These are phyloP conservation scores for Apomyelois bistriatella DNA, from an alignment of 2,888 invertebrate species.

Conservation along the genomic window DNA sequence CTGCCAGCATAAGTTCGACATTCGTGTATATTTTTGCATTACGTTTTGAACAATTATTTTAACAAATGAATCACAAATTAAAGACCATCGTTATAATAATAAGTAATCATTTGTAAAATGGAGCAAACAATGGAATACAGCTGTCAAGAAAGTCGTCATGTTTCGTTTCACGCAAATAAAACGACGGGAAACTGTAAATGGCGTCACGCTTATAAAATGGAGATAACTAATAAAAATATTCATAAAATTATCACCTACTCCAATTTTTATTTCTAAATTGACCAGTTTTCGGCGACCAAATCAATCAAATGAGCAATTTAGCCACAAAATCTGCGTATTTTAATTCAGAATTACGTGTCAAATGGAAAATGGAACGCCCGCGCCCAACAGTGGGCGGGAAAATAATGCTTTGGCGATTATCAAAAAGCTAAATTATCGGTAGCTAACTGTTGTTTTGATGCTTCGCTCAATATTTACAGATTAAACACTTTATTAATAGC, in stretches of 20 bases:
- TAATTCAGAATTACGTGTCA: background rate
- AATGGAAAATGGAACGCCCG: background rate
- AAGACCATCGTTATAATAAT: background rate
- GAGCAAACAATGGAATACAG: background rate
- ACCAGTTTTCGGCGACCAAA: background rate
- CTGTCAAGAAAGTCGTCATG: too few species aligned
- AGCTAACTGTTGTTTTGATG: constrained; percentile 5
- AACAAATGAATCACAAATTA: too few species aligned
- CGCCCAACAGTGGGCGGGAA: background rate
- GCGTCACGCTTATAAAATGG: background rate
- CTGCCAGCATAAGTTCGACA: too few species aligned
- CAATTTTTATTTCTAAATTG: background rate
- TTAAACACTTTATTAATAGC: constrained; percentile 10
- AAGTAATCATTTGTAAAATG: too few species aligned
- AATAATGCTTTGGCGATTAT: background rate
- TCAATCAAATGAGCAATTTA: background rate
- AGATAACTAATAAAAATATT: background rate
- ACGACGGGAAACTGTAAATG: background rate
- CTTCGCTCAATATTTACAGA: constrained; percentile 6
- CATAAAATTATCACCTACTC: background rate
- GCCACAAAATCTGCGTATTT: background rate
- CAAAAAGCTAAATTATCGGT: background rate
- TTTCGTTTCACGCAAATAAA: background rate
- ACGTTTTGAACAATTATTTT: too few species aligned
- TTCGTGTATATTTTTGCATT: too few species aligned